These are phyloP conservation scores for Labeo rohita DNA, from an alignment of 2,113 vertebrate species.

Conservation along the genomic window DNA sequence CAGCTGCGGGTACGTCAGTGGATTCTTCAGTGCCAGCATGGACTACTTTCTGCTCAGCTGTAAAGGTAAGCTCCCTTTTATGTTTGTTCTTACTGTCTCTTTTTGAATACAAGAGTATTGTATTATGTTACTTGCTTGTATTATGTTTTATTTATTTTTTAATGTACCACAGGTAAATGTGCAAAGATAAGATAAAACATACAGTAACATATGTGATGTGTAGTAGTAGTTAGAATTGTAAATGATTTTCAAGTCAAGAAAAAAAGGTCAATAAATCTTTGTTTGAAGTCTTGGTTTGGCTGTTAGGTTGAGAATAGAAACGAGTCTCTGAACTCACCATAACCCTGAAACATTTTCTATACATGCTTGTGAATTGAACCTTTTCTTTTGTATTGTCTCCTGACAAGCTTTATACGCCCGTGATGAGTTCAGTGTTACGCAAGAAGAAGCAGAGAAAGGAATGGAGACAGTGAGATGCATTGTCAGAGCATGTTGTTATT, in stretches of 20 bases:
- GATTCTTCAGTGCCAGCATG: slow-evolving; percentile 86
- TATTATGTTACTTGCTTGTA: too few species aligned
- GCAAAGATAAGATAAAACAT: neutral
- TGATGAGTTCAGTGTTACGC: neutral
- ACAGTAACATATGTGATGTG: neutral
- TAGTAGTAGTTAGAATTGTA: neutral
- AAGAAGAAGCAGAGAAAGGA: neutral
- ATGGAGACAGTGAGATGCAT: slow-evolving; percentile 12
- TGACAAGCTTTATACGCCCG: neutral
- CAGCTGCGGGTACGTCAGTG: slow-evolving; percentile 87
- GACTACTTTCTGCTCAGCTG: slow-evolving; percentile 89
- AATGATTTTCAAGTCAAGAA: neutral
- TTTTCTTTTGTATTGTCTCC: neutral
- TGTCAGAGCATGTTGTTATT: slow-evolving; percentile 10
- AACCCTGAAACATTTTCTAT: neutral
- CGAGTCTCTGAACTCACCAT: neutral
- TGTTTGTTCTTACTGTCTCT: neutral
- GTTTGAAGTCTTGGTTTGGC: neutral
- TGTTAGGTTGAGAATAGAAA: neutral
- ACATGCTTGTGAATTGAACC: neutral
- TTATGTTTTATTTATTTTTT: neutral
- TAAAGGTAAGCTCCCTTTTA: slow-evolving; percentile 77
- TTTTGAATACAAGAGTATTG: neutral
- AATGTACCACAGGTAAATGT: neutral
- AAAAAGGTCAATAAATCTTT: neutral